Conservation (phyloP, 2,888 invertebrate genomes). For the Philereme transversata region DNA sequence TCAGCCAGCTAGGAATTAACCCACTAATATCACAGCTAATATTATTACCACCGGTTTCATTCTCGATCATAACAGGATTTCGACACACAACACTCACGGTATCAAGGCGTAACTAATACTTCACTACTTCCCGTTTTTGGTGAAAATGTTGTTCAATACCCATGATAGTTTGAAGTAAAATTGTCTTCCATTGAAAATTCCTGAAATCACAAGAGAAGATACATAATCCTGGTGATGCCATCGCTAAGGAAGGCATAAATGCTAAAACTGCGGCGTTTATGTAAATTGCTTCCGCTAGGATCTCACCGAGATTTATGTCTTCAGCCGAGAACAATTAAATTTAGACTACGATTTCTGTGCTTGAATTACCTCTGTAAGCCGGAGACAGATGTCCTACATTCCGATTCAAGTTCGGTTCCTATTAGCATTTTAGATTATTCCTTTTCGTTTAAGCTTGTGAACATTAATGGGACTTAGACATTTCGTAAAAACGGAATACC, state of each 20-base stretch:
- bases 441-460: slow-evolving; percentile 22
- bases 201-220: too few species aligned
- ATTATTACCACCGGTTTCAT: too few species aligned
- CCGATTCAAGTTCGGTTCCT: slow-evolving; percentile 31
- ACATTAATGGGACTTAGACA: slow-evolving; percentile 1
- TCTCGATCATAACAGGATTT: too few species aligned
- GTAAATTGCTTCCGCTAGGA: slow-evolving; percentile 78
- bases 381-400: slow-evolving; percentile 41
- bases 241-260: slow-evolving; percentile 64
- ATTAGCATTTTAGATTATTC: slow-evolving; percentile 38
- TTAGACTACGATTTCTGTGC: slow-evolving; percentile 66
- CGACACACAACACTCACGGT: too few species aligned
- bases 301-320: slow-evolving; percentile 75
- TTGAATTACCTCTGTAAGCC: slow-evolving; percentile 60
- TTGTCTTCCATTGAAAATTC: too few species aligned
- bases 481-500: slow-evolving; percentile 10
- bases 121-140: too few species aligned
- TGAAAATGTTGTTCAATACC: too few species aligned
- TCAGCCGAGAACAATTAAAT: slow-evolving; percentile 78
- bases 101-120: too few species aligned
- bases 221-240: slow-evolving; percentile 17
- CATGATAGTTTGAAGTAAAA: too few species aligned
- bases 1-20: too few species aligned
- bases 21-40: too few species aligned
- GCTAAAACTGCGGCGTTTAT: slow-evolving; percentile 69